Conservation (phyloP, 2,113 vertebrate genomes). For the Rhinopomastus cyanomelas region DNA sequence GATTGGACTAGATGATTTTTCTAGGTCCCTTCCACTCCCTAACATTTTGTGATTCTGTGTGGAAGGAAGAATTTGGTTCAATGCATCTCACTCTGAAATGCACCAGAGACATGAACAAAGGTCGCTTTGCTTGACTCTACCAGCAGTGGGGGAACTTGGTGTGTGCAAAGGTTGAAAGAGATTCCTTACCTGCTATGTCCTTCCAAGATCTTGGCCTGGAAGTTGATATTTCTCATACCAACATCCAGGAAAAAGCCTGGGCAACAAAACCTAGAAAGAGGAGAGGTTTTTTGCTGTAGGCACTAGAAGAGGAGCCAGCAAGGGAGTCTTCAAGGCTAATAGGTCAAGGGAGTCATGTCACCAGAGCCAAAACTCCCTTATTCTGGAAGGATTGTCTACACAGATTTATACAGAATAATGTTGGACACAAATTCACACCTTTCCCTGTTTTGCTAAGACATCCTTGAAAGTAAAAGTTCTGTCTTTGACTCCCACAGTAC, state of each 20-base stretch:
- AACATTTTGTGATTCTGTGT: too few relatives aligned
- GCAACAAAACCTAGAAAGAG: neutral
- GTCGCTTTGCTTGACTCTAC: neutral
- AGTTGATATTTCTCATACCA: neutral
- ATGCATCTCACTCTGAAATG: neutral
- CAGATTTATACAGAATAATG: neutral
- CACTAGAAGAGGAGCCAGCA: neutral
- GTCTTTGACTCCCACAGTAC: accelerated
- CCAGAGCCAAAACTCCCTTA: neutral
- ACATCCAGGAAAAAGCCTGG: neutral
- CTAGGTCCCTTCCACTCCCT: too few relatives aligned
- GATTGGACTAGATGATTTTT: too few relatives aligned
- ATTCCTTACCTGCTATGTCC: neutral
- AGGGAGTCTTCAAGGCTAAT: neutral
- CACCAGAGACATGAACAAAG: neutral
- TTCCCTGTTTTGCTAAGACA: neutral
- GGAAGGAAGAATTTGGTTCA: neutral
- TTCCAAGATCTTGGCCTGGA: neutral
- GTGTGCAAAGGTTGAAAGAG: neutral
- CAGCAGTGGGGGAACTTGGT: neutral
- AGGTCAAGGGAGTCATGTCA: neutral
- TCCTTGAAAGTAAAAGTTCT: neutral
- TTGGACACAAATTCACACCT: neutral
- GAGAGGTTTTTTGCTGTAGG: neutral
- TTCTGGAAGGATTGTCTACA: neutral